Conservation (phyloP, 1,140 invertebrate species). For the Drosophila saltans region DNA sequence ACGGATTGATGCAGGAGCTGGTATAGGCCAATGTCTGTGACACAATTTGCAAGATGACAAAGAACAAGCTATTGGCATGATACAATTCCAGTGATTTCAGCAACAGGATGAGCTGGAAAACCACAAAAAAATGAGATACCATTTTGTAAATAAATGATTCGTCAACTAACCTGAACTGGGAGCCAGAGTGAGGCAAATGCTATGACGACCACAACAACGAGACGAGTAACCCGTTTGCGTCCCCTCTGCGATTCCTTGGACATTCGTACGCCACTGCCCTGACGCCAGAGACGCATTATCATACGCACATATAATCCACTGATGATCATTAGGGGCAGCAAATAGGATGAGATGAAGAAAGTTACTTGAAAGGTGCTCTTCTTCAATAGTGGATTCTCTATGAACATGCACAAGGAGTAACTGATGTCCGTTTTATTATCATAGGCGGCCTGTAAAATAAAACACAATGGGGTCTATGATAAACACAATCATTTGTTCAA, state of each 20-base stretch:
- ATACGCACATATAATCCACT: slow-evolving; percentile 95
- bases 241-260: slow-evolving; percentile 88
- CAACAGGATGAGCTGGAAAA: slow-evolving; percentile 89
- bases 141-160: not conserved
- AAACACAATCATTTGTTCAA: not conserved
- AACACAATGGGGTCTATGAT: slow-evolving; percentile 10
- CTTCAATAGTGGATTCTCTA: slow-evolving; percentile 34
- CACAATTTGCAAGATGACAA: slow-evolving; percentile 90
- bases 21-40: slow-evolving; percentile 96
- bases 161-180: slow-evolving; percentile 91
- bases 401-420: slow-evolving; percentile 56
- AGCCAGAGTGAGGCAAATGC: slow-evolving; percentile 98
- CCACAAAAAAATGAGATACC: not conserved
- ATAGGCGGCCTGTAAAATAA: slow-evolving; percentile 27
- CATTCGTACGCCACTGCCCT: slow-evolving; percentile 88
- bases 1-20: slow-evolving; percentile 97
- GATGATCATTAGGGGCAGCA: slow-evolving; percentile 92
- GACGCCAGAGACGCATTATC: slow-evolving; percentile 94
- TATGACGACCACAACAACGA: slow-evolving; percentile 96
- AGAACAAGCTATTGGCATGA: slow-evolving; percentile 84
- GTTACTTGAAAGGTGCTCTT: slow-evolving; percentile 62
- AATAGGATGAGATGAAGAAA: slow-evolving; percentile 85
- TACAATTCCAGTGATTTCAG: slow-evolving; percentile 89
- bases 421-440: slow-evolving; percentile 49
- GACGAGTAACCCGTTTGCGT: slow-evolving; percentile 94